phyloP scores from a whole-genome alignment of 2,888 invertebrate species.

The Spialia ferax region DNA sequence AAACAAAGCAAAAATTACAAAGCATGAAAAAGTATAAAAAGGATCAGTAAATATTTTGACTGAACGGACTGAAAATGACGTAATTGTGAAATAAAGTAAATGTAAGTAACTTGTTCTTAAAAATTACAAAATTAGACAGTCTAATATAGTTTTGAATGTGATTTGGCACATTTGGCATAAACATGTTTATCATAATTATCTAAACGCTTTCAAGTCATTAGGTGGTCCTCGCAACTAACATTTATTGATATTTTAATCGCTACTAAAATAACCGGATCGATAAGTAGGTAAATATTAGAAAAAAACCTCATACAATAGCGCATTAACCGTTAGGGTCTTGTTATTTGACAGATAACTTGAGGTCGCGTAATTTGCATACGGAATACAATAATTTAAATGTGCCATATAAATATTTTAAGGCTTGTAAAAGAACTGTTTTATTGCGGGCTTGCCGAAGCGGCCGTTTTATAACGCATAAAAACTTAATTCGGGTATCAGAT shows the following conservation, averaged over 20 bases:
- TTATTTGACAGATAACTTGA: conserved; percentile 43
- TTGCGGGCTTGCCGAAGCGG: no score
- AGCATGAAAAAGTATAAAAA: no score
- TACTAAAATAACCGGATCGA: conserved; percentile 58
- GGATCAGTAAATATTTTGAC: no score
- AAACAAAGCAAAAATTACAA: no score
- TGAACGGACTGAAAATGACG: no score
- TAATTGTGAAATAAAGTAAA: background rate
- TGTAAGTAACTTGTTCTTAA: background rate
- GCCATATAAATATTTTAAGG: background rate
- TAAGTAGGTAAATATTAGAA: conserved; percentile 54
- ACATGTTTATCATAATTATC: no score
- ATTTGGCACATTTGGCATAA: no score
- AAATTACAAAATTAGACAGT: no score
- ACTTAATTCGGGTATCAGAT: no score
- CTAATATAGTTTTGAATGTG: no score
- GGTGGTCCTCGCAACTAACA: conserved; percentile 44
- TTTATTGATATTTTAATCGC: conserved; percentile 51
- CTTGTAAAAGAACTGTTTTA: background rate
- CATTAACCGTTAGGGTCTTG: conserved; percentile 63
- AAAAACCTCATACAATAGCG: conserved; percentile 53
- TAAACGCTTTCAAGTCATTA: no score
- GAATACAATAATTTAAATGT: conserved; percentile 18
- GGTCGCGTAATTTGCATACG: conserved; percentile 39
- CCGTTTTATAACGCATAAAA: no score